Evolutionary conservation across 2,797 vertebrate species (phyloP), one percentile per base, ranked within the genome.

Genomic region (Amphiprion clarkii): DNA sequence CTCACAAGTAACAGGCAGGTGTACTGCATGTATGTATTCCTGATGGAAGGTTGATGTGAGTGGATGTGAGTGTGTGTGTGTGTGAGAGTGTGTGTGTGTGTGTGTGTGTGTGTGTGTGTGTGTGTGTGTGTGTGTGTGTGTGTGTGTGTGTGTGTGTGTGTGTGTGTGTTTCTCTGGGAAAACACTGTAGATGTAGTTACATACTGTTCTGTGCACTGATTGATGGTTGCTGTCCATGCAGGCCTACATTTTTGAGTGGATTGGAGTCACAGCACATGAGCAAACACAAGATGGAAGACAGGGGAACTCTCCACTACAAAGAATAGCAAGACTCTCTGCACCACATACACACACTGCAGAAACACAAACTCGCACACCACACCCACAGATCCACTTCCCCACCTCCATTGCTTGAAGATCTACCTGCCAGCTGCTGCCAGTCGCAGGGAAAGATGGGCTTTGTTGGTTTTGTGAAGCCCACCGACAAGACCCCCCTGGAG

Each of bases 381-480:
- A 91, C 85, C 83, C 83, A 87, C 89, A 92, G 87, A 92, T 87
- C 81, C 87, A 90, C 90, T 85, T 88, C 88, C 90, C 85, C 89
- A 89, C 83, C 85, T 89, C 86, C 88, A 86, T 74, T 25, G 84
- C 89, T 89, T 91, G 87, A 93, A 94, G 90, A 94, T 93, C 90
- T 94, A 93, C 93, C 93, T 93, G 92, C 93, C 95, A 96, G 95
- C 94, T 95, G 94, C 95, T 95, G 94, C 93, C 95, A 95, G 94
- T 95, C 91, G 94, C 92, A 88, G 88, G 90, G 92, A 95, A 94
- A 94, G 94, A 95, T 94, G 92, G 94, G 94, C 94, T 95, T 95
- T 95, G 95, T 95, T 95, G 94, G 94, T 95, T 95, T 95, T 95
- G 94, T 94, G 94, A 95, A 95, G 94, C 94, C 93, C 95, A 94